Evolutionary conservation across 2,888 invertebrate genomes (phyloP), one percentile per base, ranked within the genome.

Genomic region (Cheilosia soror): DNA sequence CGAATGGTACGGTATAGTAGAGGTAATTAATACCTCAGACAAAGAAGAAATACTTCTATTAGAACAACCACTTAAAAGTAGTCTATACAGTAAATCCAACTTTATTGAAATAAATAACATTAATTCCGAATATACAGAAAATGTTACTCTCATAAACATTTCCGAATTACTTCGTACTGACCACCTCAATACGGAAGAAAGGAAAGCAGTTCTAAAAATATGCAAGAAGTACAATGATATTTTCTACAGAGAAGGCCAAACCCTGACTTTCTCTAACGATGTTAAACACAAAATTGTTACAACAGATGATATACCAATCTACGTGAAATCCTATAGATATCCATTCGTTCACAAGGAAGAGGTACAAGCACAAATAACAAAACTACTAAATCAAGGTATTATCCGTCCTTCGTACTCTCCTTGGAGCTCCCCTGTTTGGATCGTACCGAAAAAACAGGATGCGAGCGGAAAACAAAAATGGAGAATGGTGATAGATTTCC

Each of bases 361-460:
- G 11, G 31, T 51, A 1, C 49, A 79, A 57, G 15, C 20, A 7
- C 62, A 72, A 31, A 72, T 72, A n/a, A 15, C 51, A 5, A 15
- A 49, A 31, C 27, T 75, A 33, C 47, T 60, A 81, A 82, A 3
- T 85, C 89, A 31, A 88, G 88, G 88, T 5, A 88, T 88, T 5
- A 88, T 88, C n/a, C 44, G 78, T 57, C 87, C 84, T 13, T 75
- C 71, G 13, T 79, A 77, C 15, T 88, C 87, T 5, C 88, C 88
- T 7, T 88, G 83, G 58, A 75, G 69, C 1, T 82, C 88, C 3
- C 88, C 89, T 1, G 82, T 89, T 7, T 88, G 87, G 87, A 87
- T 89, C 0, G 88, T 89, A 2, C 86, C 87, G 81, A 73, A 89
- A 63, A 73, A 68, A 9, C 77, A 58, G 29, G 20, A 84, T 13